These are phyloP conservation scores for Triplophysa tibetana DNA, from an alignment of 2,113 vertebrate genomes.

Conservation along the genomic window DNA sequence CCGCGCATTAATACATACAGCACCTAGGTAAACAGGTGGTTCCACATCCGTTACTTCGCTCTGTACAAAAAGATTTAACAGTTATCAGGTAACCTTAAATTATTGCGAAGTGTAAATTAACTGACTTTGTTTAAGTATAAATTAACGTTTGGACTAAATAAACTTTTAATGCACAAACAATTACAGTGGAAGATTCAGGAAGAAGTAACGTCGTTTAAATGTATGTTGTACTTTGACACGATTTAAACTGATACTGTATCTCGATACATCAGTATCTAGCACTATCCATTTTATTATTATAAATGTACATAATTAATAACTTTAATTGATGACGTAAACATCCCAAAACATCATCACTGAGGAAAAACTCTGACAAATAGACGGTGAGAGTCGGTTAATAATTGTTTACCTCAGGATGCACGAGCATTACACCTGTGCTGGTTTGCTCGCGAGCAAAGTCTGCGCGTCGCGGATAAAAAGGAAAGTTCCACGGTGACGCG, in stretches of 20 bases:
- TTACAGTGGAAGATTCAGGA: too few relatives aligned
- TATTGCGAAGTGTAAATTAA: not conserved
- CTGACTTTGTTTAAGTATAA: not conserved
- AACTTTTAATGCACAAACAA: too few relatives aligned
- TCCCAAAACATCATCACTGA: not conserved
- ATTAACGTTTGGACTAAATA: too few relatives aligned
- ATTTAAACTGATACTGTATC: too few relatives aligned
- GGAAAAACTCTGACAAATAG: not conserved
- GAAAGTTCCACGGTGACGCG: slow-evolving; percentile 73
- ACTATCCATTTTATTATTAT: not conserved
- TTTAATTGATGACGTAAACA: not conserved
- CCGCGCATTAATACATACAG: not conserved
- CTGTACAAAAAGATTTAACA: not conserved
- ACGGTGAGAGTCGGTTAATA: slow-evolving; percentile 50
- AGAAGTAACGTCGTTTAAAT: too few relatives aligned
- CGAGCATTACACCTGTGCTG: slow-evolving; percentile 54
- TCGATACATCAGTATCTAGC: too few relatives aligned
- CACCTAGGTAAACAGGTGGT: not conserved
- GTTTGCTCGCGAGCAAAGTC: slow-evolving; percentile 46
- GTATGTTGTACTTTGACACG: too few relatives aligned
- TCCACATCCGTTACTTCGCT: not conserved
- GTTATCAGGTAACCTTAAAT: not conserved
- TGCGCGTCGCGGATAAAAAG: slow-evolving; percentile 37
- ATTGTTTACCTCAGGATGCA: slow-evolving; percentile 49
- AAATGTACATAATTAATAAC: not conserved